phyloP scores from a whole-genome alignment of 2,888 invertebrate genomes.

The Ophion costatus region DNA sequence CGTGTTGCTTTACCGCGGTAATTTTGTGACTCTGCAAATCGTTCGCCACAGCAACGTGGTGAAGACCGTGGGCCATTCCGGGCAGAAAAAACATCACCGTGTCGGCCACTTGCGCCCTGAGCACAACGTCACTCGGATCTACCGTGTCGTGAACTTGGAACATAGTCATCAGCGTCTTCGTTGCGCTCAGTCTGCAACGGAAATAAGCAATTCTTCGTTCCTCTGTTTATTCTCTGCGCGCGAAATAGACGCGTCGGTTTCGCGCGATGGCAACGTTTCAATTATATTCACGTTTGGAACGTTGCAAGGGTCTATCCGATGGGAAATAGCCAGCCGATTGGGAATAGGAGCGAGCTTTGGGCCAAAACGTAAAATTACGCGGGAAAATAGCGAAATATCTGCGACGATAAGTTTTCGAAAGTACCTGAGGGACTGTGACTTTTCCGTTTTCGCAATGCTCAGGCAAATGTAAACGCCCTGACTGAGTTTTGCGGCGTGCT shows the following conservation, averaged over 20 bases:
- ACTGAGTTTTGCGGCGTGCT: conserved; percentile 86
- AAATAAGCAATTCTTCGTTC: conserved; percentile 19
- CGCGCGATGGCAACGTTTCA: too few relatives aligned
- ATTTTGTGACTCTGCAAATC: conserved; percentile 87
- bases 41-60: conserved; percentile 85
- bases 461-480: conserved; percentile 88
- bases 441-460: conserved; percentile 88
- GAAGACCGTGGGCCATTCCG: conserved; percentile 86
- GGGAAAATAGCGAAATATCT: too few relatives aligned
- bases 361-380: too few relatives aligned
- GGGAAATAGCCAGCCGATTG: too few relatives aligned
- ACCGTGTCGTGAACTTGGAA: conserved; percentile 86
- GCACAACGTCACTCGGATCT: conserved; percentile 85
- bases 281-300: too few relatives aligned
- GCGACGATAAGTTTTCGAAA: too few relatives aligned
- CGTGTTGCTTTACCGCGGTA: conserved; percentile 85
- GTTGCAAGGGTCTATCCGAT: too few relatives aligned
- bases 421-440: conserved; percentile 87
- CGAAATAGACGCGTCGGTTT: neutral
- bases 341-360: too few relatives aligned
- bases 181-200: conserved; percentile 83
- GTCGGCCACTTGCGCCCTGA: conserved; percentile 85
- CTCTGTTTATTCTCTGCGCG: neutral
- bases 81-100: conserved; percentile 87
- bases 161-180: conserved; percentile 87